Conservation (phyloP, 2,113 vertebrate genomes). For the Nannobrachium achirus region DNA sequence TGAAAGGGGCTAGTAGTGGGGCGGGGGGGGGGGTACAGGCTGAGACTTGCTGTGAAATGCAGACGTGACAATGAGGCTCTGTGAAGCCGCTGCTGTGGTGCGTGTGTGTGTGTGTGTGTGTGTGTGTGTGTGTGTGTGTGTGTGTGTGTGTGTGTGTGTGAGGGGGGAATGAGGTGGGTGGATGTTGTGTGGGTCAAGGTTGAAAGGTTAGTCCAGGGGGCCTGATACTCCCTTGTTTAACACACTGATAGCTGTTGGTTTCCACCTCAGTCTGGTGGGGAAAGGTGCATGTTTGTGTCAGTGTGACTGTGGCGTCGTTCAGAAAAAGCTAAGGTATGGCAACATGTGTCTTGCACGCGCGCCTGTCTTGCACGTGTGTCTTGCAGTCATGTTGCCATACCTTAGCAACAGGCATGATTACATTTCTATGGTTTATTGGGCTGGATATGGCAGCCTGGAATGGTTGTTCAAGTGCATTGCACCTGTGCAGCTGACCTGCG, state of each 20-base stretch:
- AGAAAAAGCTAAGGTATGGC: too few relatives aligned
- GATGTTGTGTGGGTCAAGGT: slow-evolving; percentile 50
- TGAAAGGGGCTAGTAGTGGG: neutral
- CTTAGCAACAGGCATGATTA: too few relatives aligned
- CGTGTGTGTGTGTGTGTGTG: slow-evolving; percentile 41
- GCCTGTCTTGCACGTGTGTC: too few relatives aligned
- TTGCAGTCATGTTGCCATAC: too few relatives aligned
- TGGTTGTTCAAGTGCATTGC: too few relatives aligned
- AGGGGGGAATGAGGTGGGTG: slow-evolving; percentile 49
- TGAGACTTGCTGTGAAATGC: slow-evolving; percentile 61
- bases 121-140: slow-evolving; percentile 4
- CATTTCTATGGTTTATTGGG: too few relatives aligned
- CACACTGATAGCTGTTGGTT: slow-evolving; percentile 9
- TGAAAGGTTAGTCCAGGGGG: slow-evolving; percentile 40
- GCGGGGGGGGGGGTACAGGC: slow-evolving; percentile 33
- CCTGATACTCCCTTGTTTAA: slow-evolving; percentile 6
- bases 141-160: neutral
- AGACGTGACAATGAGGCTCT: slow-evolving; percentile 66
- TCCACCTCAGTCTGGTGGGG: slow-evolving; percentile 13
- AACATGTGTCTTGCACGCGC: too few relatives aligned
- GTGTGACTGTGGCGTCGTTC: neutral
- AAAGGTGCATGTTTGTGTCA: slow-evolving; percentile 30
- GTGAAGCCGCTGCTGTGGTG: slow-evolving; percentile 37
- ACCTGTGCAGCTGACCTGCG: too few relatives aligned
- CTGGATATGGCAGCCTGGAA: too few relatives aligned